A percentile compares a stretch with the other conserved stretches of the same genome.
phyloP scores from a whole-genome alignment of 2,888 invertebrate species.

The Torymus auratus region DNA sequence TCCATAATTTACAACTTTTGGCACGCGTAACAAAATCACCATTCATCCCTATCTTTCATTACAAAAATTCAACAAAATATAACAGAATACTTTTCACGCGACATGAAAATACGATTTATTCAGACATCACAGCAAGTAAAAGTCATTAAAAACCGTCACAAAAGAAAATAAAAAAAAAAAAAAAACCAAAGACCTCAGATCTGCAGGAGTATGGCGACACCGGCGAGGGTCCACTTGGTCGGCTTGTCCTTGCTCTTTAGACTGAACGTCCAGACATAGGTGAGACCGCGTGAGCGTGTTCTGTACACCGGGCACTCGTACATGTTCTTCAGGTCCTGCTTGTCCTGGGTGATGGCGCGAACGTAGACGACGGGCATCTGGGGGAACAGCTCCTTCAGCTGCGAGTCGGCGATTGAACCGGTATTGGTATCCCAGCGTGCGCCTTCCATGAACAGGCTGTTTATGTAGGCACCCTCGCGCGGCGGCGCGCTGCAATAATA shows the following conservation, averaged over 20 bases:
- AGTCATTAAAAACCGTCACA: no score
- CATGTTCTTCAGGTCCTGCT: conserved; percentile 90
- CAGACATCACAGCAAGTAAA: no score
- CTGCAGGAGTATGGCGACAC: conserved; percentile 93
- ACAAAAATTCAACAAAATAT: no score
- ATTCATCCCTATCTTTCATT: no score
- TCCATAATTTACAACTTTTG: no score
- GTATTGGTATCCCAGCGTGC: conserved; percentile 92
- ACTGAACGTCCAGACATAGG: conserved; percentile 97
- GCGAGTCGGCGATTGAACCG: conserved; percentile 89
- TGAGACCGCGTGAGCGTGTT: conserved; percentile 91
- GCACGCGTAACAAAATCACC: no score
- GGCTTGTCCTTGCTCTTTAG: conserved; percentile 92
- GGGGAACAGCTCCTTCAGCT: conserved; percentile 93
- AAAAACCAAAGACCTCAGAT: conserved; percentile 78
- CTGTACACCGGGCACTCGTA: conserved; percentile 97
- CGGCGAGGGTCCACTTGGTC: conserved; percentile 94
- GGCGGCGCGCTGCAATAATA: conserved; percentile 82
- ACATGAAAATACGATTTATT: no score
- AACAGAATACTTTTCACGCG: no score
- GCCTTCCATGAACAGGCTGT: conserved; percentile 94
- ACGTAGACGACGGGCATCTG: conserved; percentile 93
- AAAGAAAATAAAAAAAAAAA: no score
- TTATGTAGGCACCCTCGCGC: conserved; percentile 93
- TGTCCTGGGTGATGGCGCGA: conserved; percentile 91